A percentile compares a stretch with the other conserved stretches of the same genome.
These are phyloP conservation scores for Megalops cyprinoides DNA, from an alignment of 2,797 vertebrate genomes.

Conservation along the genomic window DNA sequence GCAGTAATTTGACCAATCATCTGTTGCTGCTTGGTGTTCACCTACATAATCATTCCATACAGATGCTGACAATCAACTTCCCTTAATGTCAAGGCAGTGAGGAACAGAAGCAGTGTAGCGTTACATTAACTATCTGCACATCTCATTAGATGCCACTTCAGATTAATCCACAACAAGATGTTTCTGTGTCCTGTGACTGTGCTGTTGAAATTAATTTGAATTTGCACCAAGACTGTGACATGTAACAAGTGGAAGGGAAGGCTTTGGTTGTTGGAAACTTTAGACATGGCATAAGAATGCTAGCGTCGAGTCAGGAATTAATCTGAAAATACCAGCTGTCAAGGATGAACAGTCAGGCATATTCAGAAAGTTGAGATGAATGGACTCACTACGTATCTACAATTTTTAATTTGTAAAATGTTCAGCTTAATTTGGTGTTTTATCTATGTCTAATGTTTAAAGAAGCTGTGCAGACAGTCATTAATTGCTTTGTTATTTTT, in stretches of 20 bases:
- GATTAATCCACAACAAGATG: background rate
- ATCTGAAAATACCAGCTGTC: background rate
- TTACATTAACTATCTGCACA: constrained; percentile 1
- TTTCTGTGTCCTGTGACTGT: background rate
- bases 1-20: background rate
- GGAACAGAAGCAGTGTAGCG: background rate
- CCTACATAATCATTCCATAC: background rate
- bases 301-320: no score
- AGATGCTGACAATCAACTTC: background rate
- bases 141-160: background rate
- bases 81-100: background rate
- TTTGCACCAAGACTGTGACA: background rate
- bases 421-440: background rate
- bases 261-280: no score
- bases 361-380: background rate
- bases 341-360: background rate
- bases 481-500: background rate
- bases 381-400: background rate
- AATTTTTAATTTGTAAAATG: background rate
- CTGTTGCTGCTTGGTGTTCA: background rate
- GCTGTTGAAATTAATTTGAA: background rate
- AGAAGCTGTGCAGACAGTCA: background rate
- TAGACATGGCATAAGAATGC: no score
- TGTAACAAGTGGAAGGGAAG: background rate
- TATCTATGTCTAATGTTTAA: background rate